Evolutionary conservation across 2,888 invertebrate genomes (phyloP), one percentile per base, ranked within the genome.

Genomic region (Dynastes grantii): DNA sequence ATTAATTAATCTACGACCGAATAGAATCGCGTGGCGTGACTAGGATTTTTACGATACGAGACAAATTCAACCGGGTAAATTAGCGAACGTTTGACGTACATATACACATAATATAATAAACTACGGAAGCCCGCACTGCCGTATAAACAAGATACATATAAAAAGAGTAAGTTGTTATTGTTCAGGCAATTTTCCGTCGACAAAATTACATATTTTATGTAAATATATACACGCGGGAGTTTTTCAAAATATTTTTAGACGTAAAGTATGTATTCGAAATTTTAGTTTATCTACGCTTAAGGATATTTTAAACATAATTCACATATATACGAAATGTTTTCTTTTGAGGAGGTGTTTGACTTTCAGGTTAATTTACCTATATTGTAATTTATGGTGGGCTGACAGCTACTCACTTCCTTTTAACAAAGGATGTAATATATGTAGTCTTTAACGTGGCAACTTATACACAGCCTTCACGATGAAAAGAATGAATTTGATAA

Each of bases 151-250:
- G 51, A 27, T 68, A 51, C 68, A 29, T 22, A 68, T 53, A 68
- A 68, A 68, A 68, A 68, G 27, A n/a, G 68, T 49, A 29, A 68
- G 51, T 29, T 68, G 68, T 68, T 68, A 51, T 68, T 68, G 51
- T 68, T 68, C 51, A 27, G n/a, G 51, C 32, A 51, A 68, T 49
- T 29, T 68, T 51, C 13, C 51, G 68, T 68, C 51, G 29, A 27
- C 27, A 32, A 51, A 51, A 51, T 29, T 51, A 68, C 49, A 68
- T 68, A 68, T 68, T 68, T 68, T 51, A 68, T 51, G 51, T 51
- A 68, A 68, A 68, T 51, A 51, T 68, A 51, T 40, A 22, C 68
- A 68, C 68, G 68, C 68, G 27, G 11, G 16, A 16, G 22, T 8
- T 49, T 22, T 37, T 40, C 16, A 8, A 45, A 27, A 45, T 65